Base-by-base conservation (phyloP, 2,797 vertebrate species). In the Morus bassanus region DNA sequence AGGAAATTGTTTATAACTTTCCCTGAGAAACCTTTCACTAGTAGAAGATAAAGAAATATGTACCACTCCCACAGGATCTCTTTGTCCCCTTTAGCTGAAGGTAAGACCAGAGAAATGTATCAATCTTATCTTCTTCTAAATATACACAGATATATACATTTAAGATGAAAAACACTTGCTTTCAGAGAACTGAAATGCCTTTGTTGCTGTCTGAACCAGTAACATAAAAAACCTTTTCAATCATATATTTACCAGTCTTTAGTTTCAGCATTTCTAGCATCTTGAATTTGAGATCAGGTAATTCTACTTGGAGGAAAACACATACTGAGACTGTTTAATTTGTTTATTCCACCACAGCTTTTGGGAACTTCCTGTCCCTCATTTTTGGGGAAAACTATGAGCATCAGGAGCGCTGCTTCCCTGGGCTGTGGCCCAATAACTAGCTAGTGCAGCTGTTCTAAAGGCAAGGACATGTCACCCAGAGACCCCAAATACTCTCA, bases 371-470 rank as follows among this genome's bases (percentile, higher is more conserved):
- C 10, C 21, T 43, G 3, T 39, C 10, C 19, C 27, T 70, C 3
- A 0, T 41, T 89, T 83, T 45, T 3, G 11, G 11, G 11, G 9
- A 23, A 45, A 70, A 37, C 21, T 35, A 18, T 9, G 48, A 70
- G 4, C 4, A 48, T 28, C 11, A 41, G 12, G 7, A 67, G 3
- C 0, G 1, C 5, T 60, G 4, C 10, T 77, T 4, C 11, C 3
- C 11, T 61, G 27, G 16, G 3, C 15, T 77, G 19, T 46, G 22
- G 11, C 13, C 4, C 37, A 37, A 11, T 11, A 46, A 41, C 10
- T 16, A 33, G 3, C 7, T 18, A 77, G 35, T 0, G 0, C 33
- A 56, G 8, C 10, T 50, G 13, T 59, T 18, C 2, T 23, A 60
- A 61, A 53, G 27, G 9, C n/a, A 77, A 61, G 24, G 24, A 6